phyloP scores from a whole-genome alignment of 2,888 invertebrate species.

The Anthrax anthrax region DNA sequence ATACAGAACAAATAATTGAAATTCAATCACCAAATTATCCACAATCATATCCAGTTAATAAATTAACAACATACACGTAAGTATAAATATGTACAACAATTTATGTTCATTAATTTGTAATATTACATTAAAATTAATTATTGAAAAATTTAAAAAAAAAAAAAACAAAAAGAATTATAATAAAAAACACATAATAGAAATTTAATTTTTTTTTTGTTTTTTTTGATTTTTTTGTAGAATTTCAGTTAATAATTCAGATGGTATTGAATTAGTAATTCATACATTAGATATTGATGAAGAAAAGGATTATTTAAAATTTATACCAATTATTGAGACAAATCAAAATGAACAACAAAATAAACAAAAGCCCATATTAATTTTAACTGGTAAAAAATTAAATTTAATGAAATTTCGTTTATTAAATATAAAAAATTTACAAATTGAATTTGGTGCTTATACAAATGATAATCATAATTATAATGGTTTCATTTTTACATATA shows the following conservation, averaged over 20 bases:
- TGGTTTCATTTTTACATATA: conserved; percentile 13
- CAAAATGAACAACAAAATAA: conserved; percentile 5
- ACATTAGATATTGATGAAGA: conserved; percentile 13
- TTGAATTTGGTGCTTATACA: conserved; percentile 11
- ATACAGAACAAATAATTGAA: not conserved
- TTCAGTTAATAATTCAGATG: conserved; percentile 10
- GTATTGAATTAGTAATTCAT: conserved; percentile 13
- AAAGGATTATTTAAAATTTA: conserved; percentile 12
- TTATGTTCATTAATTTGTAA: too few species aligned
- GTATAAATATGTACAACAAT: not conserved
- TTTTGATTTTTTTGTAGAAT: conserved; percentile 5
- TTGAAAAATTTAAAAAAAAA: too few species aligned
- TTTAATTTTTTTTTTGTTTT: not conserved
- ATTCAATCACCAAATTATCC: conserved; percentile 3
- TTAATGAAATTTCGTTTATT: conserved; percentile 11
- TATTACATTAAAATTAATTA: too few species aligned
- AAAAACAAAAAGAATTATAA: too few species aligned
- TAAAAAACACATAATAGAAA: too few species aligned
- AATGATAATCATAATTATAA: conserved; percentile 5
- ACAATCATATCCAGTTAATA: not conserved
- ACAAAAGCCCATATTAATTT: conserved; percentile 3
- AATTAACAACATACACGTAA: not conserved
- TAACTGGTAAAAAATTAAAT: conserved; percentile 13
- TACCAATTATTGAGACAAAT: conserved; percentile 5
- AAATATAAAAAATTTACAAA: conserved; percentile 7